These are phyloP conservation scores for Vireo griseus DNA, from an alignment of 2,797 vertebrate genomes.

Conservation along the genomic window DNA sequence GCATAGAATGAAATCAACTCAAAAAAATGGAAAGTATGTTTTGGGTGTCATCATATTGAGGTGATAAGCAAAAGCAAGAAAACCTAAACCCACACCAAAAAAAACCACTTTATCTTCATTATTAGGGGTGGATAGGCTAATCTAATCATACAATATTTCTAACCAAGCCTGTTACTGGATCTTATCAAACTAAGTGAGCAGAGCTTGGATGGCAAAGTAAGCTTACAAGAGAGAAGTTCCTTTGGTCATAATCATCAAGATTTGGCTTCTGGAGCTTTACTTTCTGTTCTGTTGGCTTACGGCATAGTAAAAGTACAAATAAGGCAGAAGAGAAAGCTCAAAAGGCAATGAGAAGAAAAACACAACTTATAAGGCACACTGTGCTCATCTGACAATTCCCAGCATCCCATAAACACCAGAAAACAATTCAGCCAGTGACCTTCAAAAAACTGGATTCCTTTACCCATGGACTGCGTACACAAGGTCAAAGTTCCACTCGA, in stretches of 20 bases:
- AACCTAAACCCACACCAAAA: background rate
- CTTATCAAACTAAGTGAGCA: conserved; percentile 16
- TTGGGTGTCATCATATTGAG: background rate
- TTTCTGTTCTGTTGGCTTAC: conserved; percentile 36
- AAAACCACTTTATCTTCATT: background rate
- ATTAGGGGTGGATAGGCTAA: background rate
- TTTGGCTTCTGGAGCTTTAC: conserved; percentile 40
- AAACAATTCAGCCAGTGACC: conserved; percentile 28
- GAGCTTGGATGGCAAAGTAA: conserved; percentile 5
- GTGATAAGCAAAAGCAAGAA: background rate
- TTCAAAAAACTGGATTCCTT: conserved; percentile 27
- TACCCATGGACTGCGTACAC: background rate
- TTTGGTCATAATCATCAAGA: conserved; percentile 43
- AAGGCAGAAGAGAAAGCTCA: conserved; percentile 44
- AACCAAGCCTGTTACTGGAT: conserved; percentile 20
- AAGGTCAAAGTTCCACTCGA: conserved; percentile 27
- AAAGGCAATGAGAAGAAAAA: conserved; percentile 18
- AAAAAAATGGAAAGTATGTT: background rate
- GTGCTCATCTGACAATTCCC: conserved; percentile 25
- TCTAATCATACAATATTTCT: background rate
- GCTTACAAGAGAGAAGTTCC: conserved; percentile 26
- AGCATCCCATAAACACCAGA: conserved; percentile 23
- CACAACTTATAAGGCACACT: conserved; percentile 44
- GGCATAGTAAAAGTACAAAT: conserved; percentile 30
- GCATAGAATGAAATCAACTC: background rate